phyloP scores from a whole-genome alignment of 2,113 vertebrate genomes.

The Entelurus aequoreus region DNA sequence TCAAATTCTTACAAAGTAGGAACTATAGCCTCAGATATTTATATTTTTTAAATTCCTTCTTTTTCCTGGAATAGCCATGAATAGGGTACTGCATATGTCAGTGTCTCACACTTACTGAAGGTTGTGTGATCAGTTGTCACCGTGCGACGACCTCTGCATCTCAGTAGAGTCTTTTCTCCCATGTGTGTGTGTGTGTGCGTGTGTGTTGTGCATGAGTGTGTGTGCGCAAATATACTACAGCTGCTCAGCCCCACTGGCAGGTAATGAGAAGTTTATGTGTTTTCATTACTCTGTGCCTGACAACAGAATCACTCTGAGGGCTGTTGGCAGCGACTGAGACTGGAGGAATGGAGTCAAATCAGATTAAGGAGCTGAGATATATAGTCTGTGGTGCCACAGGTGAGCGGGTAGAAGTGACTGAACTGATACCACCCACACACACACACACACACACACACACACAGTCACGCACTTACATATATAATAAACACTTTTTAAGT shows the following conservation, averaged over 20 bases:
- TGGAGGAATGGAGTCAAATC: slow-evolving; percentile 57
- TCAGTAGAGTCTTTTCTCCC: background rate
- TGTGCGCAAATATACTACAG: slow-evolving; percentile 26
- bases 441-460: background rate
- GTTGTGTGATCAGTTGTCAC: background rate
- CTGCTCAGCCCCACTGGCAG: slow-evolving; percentile 48
- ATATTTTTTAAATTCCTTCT: too few relatives aligned
- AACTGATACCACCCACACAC: background rate
- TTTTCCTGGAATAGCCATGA: background rate
- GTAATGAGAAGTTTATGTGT: slow-evolving; percentile 66
- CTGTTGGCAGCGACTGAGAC: slow-evolving; percentile 44
- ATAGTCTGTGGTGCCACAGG: slow-evolving; percentile 48
- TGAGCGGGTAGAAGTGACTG: slow-evolving; percentile 17
- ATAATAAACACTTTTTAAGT: background rate
- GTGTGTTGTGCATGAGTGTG: background rate
- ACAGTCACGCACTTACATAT: background rate
- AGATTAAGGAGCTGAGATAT: slow-evolving; percentile 60
- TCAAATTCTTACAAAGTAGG: too few relatives aligned
- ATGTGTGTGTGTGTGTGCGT: slow-evolving; percentile 5
- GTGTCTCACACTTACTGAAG: background rate
- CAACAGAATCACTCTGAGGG: slow-evolving; percentile 49
- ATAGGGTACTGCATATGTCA: slow-evolving; percentile 3
- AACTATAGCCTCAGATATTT: too few relatives aligned
- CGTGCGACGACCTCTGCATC: background rate
- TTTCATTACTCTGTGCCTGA: slow-evolving; percentile 67